Conservation (phyloP, 2,113 vertebrate genomes). For the Cebus imitator region DNA sequence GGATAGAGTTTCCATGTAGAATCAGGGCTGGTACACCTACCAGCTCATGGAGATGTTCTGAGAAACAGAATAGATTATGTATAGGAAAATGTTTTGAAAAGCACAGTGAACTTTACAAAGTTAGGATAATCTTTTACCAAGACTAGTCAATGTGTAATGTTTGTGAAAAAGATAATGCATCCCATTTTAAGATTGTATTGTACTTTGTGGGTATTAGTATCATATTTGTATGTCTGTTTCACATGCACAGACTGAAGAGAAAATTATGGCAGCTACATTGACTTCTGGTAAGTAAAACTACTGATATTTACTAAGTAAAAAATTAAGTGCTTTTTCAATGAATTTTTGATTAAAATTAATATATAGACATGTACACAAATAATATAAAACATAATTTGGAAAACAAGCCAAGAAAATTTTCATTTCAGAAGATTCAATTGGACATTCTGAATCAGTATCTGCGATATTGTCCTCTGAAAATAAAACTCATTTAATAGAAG, state of each 20-base stretch:
- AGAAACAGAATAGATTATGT: neutral
- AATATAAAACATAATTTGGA: neutral
- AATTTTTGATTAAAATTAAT: neutral
- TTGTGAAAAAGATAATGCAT: neutral
- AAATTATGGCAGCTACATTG: neutral
- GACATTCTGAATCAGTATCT: neutral
- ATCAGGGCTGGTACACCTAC: neutral
- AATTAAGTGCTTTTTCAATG: neutral
- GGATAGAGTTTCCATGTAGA: neutral
- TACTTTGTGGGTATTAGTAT: neutral
- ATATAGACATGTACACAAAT: neutral
- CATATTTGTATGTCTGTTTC: neutral
- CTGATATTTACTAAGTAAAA: neutral
- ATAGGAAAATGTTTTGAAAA: constrained; percentile 35
- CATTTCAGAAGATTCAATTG: neutral
- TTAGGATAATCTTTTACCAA: neutral
- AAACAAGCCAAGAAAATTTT: neutral
- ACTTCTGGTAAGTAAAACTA: neutral
- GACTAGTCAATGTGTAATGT: neutral
- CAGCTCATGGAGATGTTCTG: neutral
- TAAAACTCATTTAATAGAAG: neutral
- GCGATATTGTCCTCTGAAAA: neutral
- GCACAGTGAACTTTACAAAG: neutral
- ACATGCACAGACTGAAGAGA: neutral
- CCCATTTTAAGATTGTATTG: neutral